Percentiles rank a stretch among this genome's conserved stretches.
These are phyloP conservation scores for Hycleus phaleratus DNA, from an alignment of 1,140 invertebrate species.

Conservation along the genomic window DNA sequence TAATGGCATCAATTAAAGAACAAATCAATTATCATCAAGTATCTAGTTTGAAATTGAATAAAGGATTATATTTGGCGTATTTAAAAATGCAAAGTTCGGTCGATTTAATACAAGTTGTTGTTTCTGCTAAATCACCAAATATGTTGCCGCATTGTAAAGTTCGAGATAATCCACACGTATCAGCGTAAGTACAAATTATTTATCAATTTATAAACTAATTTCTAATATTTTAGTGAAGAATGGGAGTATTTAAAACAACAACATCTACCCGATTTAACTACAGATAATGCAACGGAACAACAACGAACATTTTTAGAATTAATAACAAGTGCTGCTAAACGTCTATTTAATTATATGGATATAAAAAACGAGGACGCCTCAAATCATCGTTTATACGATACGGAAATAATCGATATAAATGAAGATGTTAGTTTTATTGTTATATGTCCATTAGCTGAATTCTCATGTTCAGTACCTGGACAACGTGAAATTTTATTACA, in stretches of 20 bases:
- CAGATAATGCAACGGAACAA: constrained; percentile 55
- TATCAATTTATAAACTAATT: not conserved
- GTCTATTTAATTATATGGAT: constrained; percentile 73
- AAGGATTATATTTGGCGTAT: constrained; percentile 90
- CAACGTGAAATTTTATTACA: constrained; percentile 74
- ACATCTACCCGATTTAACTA: constrained; percentile 39
- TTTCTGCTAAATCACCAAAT: constrained; percentile 83
- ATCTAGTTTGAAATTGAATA: constrained; percentile 68
- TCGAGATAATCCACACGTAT: constrained; percentile 90
- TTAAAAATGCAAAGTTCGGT: constrained; percentile 92
- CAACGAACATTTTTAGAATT: constrained; percentile 72
- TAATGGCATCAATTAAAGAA: constrained; percentile 78
- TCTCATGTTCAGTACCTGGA: constrained; percentile 83
- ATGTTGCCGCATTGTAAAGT: constrained; percentile 88
- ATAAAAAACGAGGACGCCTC: constrained; percentile 59
- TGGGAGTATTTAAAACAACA: constrained; percentile 72
- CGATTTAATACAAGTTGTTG: constrained; percentile 88
- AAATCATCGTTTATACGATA: constrained; percentile 75
- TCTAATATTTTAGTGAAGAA: constrained; percentile 69
- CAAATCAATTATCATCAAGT: constrained; percentile 89
- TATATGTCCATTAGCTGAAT: constrained; percentile 80
- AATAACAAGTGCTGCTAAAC: constrained; percentile 59
- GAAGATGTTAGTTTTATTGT: constrained; percentile 83
- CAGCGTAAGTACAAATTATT: constrained; percentile 60
- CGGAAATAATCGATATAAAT: constrained; percentile 86